Base-by-base conservation (phyloP, 2,888 invertebrate genomes). In the Noctuana brunneofusca region DNA sequence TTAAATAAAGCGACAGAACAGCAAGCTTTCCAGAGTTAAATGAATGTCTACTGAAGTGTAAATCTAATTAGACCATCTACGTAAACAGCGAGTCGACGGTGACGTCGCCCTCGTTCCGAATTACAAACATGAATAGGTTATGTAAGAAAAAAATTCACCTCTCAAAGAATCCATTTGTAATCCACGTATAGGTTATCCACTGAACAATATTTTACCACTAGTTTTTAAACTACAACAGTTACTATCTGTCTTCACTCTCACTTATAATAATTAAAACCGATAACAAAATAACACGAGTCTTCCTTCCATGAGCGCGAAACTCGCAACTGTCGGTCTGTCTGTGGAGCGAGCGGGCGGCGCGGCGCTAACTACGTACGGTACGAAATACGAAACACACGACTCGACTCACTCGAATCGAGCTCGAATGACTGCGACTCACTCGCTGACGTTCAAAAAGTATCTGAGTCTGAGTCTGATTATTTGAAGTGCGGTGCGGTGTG, bases 291-390 rank as follows among this genome's bases (percentile, higher is more conserved):
- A 79, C 81, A 81, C 81, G 74, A 83, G 79, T 76, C 72, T 74
- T 75, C 78, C 72, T 74, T 75, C 78, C 80, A 78, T 80, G 86
- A 86, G 84, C 81, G 84, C 85, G 81, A 84, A 83, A 80, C 81
- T 79, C 81, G 81, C 84, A 77, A 84, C 85, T 82, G 76, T 76
- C 74, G 71, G 63, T 65, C 66, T 66, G 63, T n/a, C n/a, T n/a
- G n/a, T 66, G 63, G 59, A 68, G 66, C 54, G 46, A 55, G 66
- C 68, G 66, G 68, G 71, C 69, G 68, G 68, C 66, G 68, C 53
- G 69, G 68, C 70, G 72, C 70, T 69, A 66, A 71, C 70, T 70
- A 64, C 65, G 67, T 65, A 64, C 68, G 63, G 67, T 68, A 69
- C 66, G 27, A 27, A 27, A 27, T 27, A 27, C 27, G 68, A 63